Base-by-base conservation (phyloP, 1,140 invertebrate genomes). In the Drosophila obscura region DNA sequence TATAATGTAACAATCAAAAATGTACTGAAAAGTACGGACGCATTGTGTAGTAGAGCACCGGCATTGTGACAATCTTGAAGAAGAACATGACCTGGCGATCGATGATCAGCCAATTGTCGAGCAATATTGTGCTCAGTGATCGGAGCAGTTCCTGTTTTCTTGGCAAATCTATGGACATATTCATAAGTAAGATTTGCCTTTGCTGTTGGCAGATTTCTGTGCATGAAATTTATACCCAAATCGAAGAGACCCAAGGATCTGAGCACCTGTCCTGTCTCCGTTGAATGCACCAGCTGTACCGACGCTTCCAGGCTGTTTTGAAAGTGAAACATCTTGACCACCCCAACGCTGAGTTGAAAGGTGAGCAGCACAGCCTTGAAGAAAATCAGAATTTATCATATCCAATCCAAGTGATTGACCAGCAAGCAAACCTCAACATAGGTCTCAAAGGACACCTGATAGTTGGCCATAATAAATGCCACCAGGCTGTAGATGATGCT, bases 61-160 rank as follows among this genome's bases (percentile, higher is more conserved):
- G 83, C 84, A 88, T 83, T 43, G 67, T 77, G 24, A 88, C 83
- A 9, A 88, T 73, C 50, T 77, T 88, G 15, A 73, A 88, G 28
- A 88, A 88, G 39, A 88, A 89, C 79, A 88, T 88, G 0, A 88
- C 83, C 56, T 88, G 83, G 0, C 49, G 48, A 80, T 88, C 62
- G 3, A 88, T 88, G 0, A 53, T 22, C 28, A 48, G 6, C 83
- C 83, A 88, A 41, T 73, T 88, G 0, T 74, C 28, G 0, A 58
- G 31, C 39, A 88, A 22, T 24, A 83, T 88, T 0, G 52, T 19
- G 7, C 79, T 39, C 15, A 88, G 31, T 0, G 57, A 13, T 0
- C 31, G 61, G 1, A 74, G 19, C 5, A 88, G 64, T 0, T 44
- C 13, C 6, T 24, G 51, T 13, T 72, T 83, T 16, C 61, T 8